These are phyloP conservation scores for Luffia ferchaultella DNA, from an alignment of 2,888 invertebrate genomes.

Conservation along the genomic window DNA sequence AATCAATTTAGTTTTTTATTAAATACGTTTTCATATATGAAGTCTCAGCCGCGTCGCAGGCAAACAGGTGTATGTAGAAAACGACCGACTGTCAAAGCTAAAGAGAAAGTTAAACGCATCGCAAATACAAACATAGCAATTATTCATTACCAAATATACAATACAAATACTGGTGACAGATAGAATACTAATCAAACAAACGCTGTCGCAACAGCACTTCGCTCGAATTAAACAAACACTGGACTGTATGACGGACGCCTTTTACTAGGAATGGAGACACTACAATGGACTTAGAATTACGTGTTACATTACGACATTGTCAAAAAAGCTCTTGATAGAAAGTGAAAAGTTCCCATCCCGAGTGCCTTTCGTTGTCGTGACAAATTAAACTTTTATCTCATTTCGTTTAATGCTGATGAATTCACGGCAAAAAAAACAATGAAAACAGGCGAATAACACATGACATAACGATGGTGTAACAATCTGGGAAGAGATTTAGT, in stretches of 20 bases:
- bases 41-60: no score
- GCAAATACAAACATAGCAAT: background rate
- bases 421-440: conserved; percentile 30
- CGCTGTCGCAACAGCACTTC: background rate
- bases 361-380: conserved; percentile 20
- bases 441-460: conserved; percentile 18
- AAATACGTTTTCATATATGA: no score
- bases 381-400: conserved; percentile 42
- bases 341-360: conserved; percentile 41
- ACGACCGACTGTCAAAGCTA: background rate
- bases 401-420: conserved; percentile 33
- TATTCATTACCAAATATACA: background rate
- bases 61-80: no score
- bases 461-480: conserved; percentile 23
- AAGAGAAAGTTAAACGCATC: background rate
- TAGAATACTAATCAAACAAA: background rate
- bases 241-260: background rate
- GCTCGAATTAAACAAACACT: background rate
- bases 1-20: no score
- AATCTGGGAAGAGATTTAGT: conserved; percentile 21
- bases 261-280: conserved; percentile 6
- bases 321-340: conserved; percentile 22
- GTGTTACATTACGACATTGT: no score
- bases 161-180: background rate
- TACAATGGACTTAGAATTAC: conserved; percentile 7